Percentiles rank a stretch among this genome's conserved stretches.
Conservation (phyloP, 2,113 vertebrate species). For the Chloroceryle aenea region DNA sequence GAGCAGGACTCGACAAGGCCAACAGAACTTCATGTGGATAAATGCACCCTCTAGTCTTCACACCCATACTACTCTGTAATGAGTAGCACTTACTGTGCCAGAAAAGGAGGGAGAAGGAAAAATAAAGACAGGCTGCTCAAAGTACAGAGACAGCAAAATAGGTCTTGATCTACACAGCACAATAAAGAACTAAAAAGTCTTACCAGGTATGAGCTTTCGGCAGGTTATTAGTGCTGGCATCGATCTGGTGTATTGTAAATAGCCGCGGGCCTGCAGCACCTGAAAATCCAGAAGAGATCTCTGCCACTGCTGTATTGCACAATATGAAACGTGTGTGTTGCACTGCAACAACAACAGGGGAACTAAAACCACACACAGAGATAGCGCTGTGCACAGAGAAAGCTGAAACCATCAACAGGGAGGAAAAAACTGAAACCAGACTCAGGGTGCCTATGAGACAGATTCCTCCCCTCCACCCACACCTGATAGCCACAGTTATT, state of each 20-base stretch:
- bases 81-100: neutral
- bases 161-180: neutral
- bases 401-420: neutral
- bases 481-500: neutral
- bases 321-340: neutral
- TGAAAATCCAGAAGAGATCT: slow-evolving; percentile 48
- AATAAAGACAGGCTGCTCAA: neutral
- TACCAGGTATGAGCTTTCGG: slow-evolving; percentile 99
- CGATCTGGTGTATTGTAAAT: slow-evolving; percentile 98
- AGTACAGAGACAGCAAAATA: neutral
- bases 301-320: neutral
- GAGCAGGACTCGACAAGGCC: neutral
- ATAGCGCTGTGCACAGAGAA: neutral
- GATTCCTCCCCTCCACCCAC: neutral
- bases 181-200: slow-evolving; percentile 10
- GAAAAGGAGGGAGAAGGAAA: neutral
- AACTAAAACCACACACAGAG: neutral
- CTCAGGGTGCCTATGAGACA: neutral
- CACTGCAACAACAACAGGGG: neutral
- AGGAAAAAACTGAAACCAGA: neutral
- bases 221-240: slow-evolving; percentile 94
- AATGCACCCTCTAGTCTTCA: neutral
- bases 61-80: neutral
- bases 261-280: slow-evolving; percentile 95
- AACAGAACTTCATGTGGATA: neutral